Evolutionary conservation across 2,113 vertebrate genomes (phyloP).

Genomic region (Oryzias melastigma): DNA sequence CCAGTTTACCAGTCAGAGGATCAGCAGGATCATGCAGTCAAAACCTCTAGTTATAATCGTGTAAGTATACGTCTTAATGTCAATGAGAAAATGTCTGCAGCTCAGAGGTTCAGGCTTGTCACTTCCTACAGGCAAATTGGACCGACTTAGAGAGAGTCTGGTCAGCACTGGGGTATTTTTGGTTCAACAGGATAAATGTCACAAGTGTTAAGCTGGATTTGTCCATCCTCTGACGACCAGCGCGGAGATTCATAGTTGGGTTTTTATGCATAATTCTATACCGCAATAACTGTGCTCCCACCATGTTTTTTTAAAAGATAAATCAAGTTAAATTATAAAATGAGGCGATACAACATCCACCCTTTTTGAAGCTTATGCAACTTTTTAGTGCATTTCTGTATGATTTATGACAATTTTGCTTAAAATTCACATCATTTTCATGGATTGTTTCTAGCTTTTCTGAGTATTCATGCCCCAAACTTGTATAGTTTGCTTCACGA

Average conservation of each 20-base stretch:
- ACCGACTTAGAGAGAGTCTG: slow-evolving; percentile 12
- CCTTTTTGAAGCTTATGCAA: too few species aligned
- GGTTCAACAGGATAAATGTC: slow-evolving; percentile 3
- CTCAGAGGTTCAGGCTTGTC: slow-evolving; percentile 6
- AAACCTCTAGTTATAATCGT: not conserved
- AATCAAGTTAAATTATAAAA: too few species aligned
- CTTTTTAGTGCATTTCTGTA: too few species aligned
- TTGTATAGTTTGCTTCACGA: too few species aligned
- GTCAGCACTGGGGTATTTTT: not conserved
- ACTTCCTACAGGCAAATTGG: slow-evolving; percentile 15
- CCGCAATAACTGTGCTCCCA: slow-evolving; percentile 3
- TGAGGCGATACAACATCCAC: rapidly evolving
- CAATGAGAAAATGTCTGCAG: not conserved
- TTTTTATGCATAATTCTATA: slow-evolving; percentile 12
- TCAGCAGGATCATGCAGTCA: not conserved
- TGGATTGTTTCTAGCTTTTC: too few species aligned
- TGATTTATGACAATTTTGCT: too few species aligned
- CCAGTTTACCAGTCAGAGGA: not conserved
- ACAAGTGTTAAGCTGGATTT: not conserved
- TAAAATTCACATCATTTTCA: too few species aligned
- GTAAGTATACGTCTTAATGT: not conserved
- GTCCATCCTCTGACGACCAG: not conserved
- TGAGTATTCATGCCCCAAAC: too few species aligned
- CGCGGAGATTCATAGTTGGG: not conserved
- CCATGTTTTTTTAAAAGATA: not conserved